These are phyloP conservation scores for Adrianichthys oophorus DNA, from an alignment of 2,797 vertebrate species.

Conservation along the genomic window DNA sequence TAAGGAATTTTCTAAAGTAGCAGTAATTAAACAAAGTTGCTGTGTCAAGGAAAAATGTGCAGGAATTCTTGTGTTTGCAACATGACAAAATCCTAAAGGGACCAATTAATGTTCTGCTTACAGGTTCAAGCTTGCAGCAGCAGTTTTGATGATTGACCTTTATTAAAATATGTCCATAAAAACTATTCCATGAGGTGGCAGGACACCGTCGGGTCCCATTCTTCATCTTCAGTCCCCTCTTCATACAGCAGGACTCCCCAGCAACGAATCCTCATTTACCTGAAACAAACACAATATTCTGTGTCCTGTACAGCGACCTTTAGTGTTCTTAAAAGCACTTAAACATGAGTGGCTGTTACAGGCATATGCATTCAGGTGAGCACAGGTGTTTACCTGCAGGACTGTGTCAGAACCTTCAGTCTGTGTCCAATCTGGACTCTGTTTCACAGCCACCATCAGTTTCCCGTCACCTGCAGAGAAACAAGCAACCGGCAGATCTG, in stretches of 20 bases:
- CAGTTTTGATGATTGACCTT: too few species aligned
- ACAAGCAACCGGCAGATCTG: neutral
- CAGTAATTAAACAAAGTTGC: too few species aligned
- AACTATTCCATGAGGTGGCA: too few species aligned
- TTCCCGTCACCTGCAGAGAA: constrained; percentile 32
- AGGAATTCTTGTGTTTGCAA: too few species aligned
- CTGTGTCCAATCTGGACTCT: constrained; percentile 22
- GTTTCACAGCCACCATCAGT: constrained; percentile 60
- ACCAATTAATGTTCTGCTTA: too few species aligned
- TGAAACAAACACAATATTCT: constrained; percentile 19
- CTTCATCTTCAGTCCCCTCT: neutral
- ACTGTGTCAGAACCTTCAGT: constrained; percentile 24
- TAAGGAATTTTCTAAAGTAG: too few species aligned
- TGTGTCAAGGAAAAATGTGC: too few species aligned
- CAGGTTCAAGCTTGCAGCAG: too few species aligned
- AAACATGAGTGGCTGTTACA: neutral
- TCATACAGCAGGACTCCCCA: neutral
- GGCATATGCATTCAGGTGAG: neutral
- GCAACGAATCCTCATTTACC: constrained; percentile 27
- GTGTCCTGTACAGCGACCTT: too few species aligned
- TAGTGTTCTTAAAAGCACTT: too few species aligned
- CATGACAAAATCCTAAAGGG: too few species aligned
- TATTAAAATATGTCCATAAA: too few species aligned
- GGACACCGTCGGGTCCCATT: neutral
- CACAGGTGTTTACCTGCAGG: constrained; percentile 43